phyloP scores from a whole-genome alignment of 2,888 invertebrate species.

The Bursaphelenchus okinawaensis region DNA sequence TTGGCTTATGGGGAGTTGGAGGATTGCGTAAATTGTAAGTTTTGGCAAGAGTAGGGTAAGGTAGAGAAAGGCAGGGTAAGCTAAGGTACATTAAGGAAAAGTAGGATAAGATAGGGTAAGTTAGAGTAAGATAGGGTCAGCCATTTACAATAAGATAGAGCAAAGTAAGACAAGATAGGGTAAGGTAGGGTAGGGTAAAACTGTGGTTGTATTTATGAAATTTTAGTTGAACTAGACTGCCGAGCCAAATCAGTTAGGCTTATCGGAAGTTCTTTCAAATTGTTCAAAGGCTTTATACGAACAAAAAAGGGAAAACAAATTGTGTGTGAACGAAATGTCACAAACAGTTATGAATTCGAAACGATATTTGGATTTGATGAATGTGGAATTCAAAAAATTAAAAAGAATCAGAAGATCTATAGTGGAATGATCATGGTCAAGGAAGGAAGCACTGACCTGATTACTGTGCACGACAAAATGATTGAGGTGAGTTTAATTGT shows the following conservation, averaged over 20 bases:
- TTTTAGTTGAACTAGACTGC: slow-evolving; percentile 30
- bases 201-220: slow-evolving; percentile 1
- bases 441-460: slow-evolving; percentile 45
- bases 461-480: slow-evolving; percentile 47
- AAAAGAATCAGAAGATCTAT: slow-evolving; percentile 8
- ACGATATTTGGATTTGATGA: slow-evolving; percentile 38
- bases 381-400: slow-evolving; percentile 33
- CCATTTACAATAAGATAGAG: no score
- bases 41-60: no score
- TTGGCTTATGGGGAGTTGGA: slow-evolving; percentile 44
- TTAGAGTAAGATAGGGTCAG: no score
- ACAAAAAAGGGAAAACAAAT: slow-evolving; percentile 34
- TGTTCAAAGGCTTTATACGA: slow-evolving; percentile 38
- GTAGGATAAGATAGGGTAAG: no score
- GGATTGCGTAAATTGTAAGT: slow-evolving; percentile 47
- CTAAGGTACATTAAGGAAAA: no score
- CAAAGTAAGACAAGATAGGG: no score
- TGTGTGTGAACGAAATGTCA: slow-evolving; percentile 31
- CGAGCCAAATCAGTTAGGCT: slow-evolving; percentile 20
- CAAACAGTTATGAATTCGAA: slow-evolving; percentile 31
- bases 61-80: no score
- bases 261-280: slow-evolving; percentile 25
- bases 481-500: slow-evolving; percentile 35
- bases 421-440: slow-evolving; percentile 35
- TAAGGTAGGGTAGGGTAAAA: no score